Conservation (phyloP, 2,797 vertebrate species). For the Falco peregrinus region DNA sequence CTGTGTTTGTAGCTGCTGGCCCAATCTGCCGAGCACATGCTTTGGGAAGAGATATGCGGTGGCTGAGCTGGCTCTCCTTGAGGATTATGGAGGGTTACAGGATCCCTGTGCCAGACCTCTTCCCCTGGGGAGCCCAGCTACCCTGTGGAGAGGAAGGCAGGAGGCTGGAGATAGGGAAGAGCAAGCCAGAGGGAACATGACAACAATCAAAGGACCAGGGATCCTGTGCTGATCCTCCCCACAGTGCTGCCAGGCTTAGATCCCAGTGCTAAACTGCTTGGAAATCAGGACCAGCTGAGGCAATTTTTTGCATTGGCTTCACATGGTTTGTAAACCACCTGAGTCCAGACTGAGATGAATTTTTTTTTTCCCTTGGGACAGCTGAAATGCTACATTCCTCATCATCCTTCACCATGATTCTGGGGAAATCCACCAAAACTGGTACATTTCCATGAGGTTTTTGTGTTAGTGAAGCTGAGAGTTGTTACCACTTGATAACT, state of each 20-base stretch:
- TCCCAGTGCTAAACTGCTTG: background rate
- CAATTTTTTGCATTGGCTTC: background rate
- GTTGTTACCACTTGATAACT: background rate
- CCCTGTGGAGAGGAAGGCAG: background rate
- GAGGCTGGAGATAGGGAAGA: background rate
- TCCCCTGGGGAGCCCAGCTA: accelerated
- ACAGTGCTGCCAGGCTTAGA: background rate
- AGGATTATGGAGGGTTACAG: background rate
- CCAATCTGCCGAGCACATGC: accelerated
- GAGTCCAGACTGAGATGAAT: background rate
- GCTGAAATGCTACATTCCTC: background rate
- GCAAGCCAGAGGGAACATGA: background rate
- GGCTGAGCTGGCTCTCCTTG: background rate
- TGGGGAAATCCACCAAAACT: background rate
- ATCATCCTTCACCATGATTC: background rate
- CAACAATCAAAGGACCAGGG: background rate
- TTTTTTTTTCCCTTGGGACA: background rate
- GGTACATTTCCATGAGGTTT: background rate
- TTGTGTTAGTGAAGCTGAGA: background rate
- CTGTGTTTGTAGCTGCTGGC: background rate
- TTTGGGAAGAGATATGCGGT: background rate
- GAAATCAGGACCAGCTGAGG: background rate
- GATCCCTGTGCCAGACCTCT: background rate
- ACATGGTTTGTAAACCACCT: background rate
- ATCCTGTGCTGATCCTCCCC: background rate